Percentiles rank a stretch among this genome's conserved stretches.
Conservation (phyloP, 1,140 invertebrate genomes). For the Drepana arcuata region DNA sequence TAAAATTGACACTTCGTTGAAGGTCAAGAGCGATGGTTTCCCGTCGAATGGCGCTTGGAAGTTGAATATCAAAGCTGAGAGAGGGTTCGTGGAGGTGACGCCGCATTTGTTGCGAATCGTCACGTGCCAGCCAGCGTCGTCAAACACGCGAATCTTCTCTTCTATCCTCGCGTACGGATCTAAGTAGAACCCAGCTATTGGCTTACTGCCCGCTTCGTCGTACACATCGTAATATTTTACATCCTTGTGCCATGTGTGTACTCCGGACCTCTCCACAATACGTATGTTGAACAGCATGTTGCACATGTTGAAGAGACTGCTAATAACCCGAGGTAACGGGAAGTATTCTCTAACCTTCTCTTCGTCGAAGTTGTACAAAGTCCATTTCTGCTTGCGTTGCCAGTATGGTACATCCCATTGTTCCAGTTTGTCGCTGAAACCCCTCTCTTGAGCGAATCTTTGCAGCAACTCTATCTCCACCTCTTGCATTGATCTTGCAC, state of each 20-base stretch:
- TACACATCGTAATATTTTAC: constrained; percentile 88
- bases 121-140: constrained; percentile 79
- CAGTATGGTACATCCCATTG: constrained; percentile 92
- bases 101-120: constrained; percentile 79
- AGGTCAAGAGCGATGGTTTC: constrained; percentile 80
- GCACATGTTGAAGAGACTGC: constrained; percentile 82
- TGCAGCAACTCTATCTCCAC: constrained; percentile 82
- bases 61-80: constrained; percentile 88
- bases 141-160: constrained; percentile 74
- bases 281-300: constrained; percentile 87
- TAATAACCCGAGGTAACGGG: constrained; percentile 83
- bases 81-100: constrained; percentile 74
- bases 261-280: constrained; percentile 79
- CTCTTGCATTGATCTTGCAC: constrained; percentile 81
- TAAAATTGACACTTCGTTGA: constrained; percentile 81
- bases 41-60: constrained; percentile 77
- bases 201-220: constrained; percentile 76
- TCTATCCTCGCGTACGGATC: constrained; percentile 83
- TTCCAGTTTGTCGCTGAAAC: constrained; percentile 79
- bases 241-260: constrained; percentile 86
- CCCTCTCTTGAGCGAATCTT: constrained; percentile 82
- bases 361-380: constrained; percentile 79
- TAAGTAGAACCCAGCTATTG: constrained; percentile 86
- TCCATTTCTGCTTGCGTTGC: constrained; percentile 79
- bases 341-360: constrained; percentile 86